Conservation (phyloP, 2,888 invertebrate genomes). For the Drosophila nigricruria region DNA sequence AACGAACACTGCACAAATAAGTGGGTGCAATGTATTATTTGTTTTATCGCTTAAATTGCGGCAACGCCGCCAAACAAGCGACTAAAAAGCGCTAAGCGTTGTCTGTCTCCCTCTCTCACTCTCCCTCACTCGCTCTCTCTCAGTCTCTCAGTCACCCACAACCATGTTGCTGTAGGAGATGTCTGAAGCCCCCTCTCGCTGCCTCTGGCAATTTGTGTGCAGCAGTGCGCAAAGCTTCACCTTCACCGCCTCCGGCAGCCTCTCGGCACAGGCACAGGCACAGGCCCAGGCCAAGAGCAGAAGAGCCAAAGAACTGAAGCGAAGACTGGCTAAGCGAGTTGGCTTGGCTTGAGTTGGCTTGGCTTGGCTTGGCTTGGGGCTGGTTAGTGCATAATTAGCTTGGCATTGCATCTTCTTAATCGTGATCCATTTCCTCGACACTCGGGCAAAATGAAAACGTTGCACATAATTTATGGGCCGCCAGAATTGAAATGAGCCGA, state of each 20-base stretch:
- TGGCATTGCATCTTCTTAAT: conserved; percentile 52
- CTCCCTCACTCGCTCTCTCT: not conserved
- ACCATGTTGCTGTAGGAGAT: conserved; percentile 22
- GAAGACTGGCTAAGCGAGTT: conserved; percentile 21
- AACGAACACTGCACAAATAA: conserved; percentile 64
- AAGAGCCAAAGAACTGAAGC: conserved; percentile 9
- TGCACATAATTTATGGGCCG: conserved; percentile 76
- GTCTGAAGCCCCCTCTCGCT: conserved; percentile 10
- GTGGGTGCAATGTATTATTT: conserved; percentile 80
- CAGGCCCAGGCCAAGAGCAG: conserved; percentile 1
- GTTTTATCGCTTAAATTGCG: conserved; percentile 79
- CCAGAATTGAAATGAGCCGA: conserved; percentile 5
- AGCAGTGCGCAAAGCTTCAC: conserved; percentile 62
- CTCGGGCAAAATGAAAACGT: conserved; percentile 73
- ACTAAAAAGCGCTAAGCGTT: conserved; percentile 80
- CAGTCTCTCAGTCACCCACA: conserved; percentile 29
- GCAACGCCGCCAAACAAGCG: conserved; percentile 64
- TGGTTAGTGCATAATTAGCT: conserved; percentile 57
- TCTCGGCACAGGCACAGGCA: not conserved
- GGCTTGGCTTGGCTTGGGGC: conserved; percentile 25
- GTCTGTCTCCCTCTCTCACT: not conserved
- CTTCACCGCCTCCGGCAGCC: conserved; percentile 18
- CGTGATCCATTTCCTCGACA: conserved; percentile 68
- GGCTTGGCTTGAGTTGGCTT: conserved; percentile 1
- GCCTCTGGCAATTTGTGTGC: conserved; percentile 63